These are phyloP conservation scores for Boulengeromyrus knoepffleri DNA, from an alignment of 2,113 vertebrate genomes.

Conservation along the genomic window DNA sequence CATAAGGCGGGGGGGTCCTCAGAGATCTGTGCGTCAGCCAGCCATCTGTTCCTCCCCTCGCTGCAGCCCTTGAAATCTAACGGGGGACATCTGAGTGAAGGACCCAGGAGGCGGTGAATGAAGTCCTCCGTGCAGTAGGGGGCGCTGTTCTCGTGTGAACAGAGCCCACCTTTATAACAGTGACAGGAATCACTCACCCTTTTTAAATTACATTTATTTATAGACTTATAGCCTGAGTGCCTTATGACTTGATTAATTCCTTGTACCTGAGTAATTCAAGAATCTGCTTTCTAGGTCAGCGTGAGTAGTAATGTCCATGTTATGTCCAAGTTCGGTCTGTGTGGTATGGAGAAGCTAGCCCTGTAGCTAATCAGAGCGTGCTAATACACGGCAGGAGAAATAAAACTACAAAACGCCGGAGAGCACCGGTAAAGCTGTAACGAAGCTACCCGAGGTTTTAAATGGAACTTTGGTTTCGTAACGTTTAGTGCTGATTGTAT, in stretches of 20 bases:
- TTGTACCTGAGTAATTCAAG: not conserved
- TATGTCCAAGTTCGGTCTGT: not conserved
- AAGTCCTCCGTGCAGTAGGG: not conserved
- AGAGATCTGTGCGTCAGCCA: not conserved
- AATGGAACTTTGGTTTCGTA: not conserved
- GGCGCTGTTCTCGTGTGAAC: not conserved
- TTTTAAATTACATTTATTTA: not conserved
- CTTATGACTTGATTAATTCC: not conserved
- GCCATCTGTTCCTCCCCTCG: conserved; percentile 10
- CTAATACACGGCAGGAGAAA: not conserved
- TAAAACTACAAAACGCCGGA: not conserved
- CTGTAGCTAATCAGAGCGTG: not conserved
- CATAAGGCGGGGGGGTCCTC: not conserved
- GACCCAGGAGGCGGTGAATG: not conserved
- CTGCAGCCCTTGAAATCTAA: not conserved
- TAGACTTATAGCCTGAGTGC: not conserved
- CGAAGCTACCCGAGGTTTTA: not conserved
- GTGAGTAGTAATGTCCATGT: not conserved
- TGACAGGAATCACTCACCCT: not conserved
- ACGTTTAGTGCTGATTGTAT: not conserved
- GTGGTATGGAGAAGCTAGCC: not conserved
- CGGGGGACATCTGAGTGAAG: not conserved
- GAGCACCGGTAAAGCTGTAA: not conserved
- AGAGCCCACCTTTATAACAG: not conserved
- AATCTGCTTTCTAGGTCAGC: not conserved